These are phyloP conservation scores for Daubentonia madagascariensis DNA, from an alignment of 2,113 vertebrate species.

Conservation along the genomic window DNA sequence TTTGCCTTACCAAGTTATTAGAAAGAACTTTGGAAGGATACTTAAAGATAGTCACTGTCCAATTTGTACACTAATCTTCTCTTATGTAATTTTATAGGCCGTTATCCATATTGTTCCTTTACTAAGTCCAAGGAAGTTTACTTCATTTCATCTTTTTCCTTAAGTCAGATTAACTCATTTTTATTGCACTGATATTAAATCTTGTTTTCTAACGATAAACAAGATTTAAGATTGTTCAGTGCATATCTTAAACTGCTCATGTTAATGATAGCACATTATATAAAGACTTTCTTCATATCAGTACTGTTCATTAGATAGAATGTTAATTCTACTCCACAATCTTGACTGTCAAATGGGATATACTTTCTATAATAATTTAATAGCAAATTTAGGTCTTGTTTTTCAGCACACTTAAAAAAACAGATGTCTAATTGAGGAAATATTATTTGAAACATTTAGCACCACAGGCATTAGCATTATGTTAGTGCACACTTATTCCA, in stretches of 20 bases:
- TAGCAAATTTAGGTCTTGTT: neutral
- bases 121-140: neutral
- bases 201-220: neutral
- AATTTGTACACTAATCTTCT: neutral
- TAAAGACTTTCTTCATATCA: neutral
- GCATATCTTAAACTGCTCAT: neutral
- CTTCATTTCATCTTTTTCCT: neutral
- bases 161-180: neutral
- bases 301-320: neutral
- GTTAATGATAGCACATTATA: neutral
- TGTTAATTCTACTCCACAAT: neutral
- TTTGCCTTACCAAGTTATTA: neutral
- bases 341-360: neutral
- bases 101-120: fast-evolving
- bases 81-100: neutral
- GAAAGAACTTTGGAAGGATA: neutral
- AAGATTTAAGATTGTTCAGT: neutral
- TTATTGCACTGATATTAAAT: neutral
- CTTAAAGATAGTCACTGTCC: neutral
- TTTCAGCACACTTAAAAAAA: neutral
- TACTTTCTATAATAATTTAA: neutral
- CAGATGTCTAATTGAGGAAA: neutral
- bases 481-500: neutral
- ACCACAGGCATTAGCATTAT: neutral
- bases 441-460: neutral